Conservation (phyloP, 2,797 vertebrate species). For the Thalassophryne amazonica region DNA sequence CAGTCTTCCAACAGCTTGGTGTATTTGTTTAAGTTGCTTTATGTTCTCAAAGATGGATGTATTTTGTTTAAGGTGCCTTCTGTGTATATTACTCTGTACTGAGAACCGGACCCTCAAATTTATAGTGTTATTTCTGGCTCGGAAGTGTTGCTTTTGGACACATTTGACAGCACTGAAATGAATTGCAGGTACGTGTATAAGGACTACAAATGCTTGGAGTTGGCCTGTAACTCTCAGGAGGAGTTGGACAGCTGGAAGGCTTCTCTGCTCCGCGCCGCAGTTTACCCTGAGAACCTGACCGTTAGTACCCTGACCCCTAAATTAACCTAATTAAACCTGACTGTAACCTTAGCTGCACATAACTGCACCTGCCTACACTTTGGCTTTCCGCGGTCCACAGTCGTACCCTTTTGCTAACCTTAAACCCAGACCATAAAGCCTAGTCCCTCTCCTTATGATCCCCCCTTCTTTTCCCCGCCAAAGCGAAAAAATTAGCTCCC, state of each 20-base stretch:
- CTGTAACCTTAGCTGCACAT: slow-evolving; percentile 41
- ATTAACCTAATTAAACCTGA: slow-evolving; percentile 70
- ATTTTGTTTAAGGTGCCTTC: not conserved
- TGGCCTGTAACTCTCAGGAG: slow-evolving; percentile 88
- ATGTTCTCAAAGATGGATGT: no score
- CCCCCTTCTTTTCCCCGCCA: slow-evolving; percentile 41
- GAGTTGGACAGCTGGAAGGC: slow-evolving; percentile 95
- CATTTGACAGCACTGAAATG: slow-evolving; percentile 25
- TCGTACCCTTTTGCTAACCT: slow-evolving; percentile 33
- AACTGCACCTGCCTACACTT: slow-evolving; percentile 45
- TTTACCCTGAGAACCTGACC: slow-evolving; percentile 86
- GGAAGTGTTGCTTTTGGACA: not conserved
- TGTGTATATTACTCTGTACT: not conserved
- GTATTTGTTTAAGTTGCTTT: not conserved
- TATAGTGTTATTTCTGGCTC: not conserved
- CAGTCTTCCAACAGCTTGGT: not conserved
- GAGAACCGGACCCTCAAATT: not conserved
- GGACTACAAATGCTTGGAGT: slow-evolving; percentile 90
- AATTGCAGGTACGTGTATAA: slow-evolving; percentile 91
- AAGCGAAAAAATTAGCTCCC: slow-evolving; percentile 54
- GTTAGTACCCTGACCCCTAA: slow-evolving; percentile 77
- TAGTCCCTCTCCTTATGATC: slow-evolving; percentile 24
- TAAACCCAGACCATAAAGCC: slow-evolving; percentile 30
- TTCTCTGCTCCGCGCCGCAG: slow-evolving; percentile 89
- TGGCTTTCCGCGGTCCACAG: slow-evolving; percentile 19